Conservation (phyloP, 2,113 vertebrate species). For the Callithrix jacchus region DNA sequence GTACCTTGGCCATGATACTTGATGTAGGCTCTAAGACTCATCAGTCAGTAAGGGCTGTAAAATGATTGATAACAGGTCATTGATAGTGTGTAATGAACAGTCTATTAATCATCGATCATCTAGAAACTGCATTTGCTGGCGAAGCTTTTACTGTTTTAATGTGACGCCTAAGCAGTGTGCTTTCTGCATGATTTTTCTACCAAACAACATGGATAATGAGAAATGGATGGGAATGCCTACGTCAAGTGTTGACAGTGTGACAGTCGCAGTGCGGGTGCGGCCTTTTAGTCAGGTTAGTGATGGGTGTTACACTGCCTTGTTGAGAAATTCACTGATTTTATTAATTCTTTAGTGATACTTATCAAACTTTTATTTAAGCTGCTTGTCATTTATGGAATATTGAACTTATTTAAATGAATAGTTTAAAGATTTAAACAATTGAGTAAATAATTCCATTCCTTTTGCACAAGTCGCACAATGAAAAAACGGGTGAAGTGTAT, state of each 20-base stretch:
- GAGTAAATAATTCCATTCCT: slow-evolving; percentile 55
- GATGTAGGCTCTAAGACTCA: slow-evolving; percentile 32
- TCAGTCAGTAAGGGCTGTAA: slow-evolving; percentile 68
- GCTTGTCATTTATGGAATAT: slow-evolving; percentile 71
- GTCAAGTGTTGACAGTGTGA: slow-evolving; percentile 85
- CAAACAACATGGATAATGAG: slow-evolving; percentile 27
- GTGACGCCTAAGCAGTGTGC: slow-evolving; percentile 33
- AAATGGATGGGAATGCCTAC: slow-evolving; percentile 64
- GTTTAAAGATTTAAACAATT: slow-evolving; percentile 61
- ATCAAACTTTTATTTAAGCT: slow-evolving; percentile 70
- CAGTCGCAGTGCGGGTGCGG: slow-evolving; percentile 87
- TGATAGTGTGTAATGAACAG: slow-evolving; percentile 70
- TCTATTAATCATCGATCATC: slow-evolving; percentile 67
- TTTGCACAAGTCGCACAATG: slow-evolving; percentile 71
- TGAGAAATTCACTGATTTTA: slow-evolving; percentile 49
- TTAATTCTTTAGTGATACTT: slow-evolving; percentile 54
- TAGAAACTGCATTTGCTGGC: slow-evolving; percentile 56
- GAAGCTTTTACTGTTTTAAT: slow-evolving; percentile 23
- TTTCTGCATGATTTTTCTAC: slow-evolving; percentile 62
- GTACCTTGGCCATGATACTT: background rate
- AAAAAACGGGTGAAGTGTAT: slow-evolving; percentile 57
- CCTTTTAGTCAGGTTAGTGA: slow-evolving; percentile 90
- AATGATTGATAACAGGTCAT: slow-evolving; percentile 78
- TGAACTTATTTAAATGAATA: slow-evolving; percentile 75
- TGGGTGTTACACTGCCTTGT: slow-evolving; percentile 21